phyloP scores from a whole-genome alignment of 2,797 vertebrate genomes.

The Cottoperca gobio region DNA sequence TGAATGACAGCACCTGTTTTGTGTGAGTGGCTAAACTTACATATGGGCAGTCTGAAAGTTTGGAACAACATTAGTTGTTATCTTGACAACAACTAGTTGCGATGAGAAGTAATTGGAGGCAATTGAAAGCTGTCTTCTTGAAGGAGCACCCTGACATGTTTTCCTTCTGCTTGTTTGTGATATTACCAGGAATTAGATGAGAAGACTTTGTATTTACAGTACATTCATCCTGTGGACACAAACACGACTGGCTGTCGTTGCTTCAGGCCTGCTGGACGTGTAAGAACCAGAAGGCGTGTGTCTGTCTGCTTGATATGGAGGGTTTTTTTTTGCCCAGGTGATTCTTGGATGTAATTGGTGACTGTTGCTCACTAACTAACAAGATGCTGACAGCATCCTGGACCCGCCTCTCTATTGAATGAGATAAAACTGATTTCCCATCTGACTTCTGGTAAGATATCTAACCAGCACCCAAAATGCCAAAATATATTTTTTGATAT shows the following conservation, averaged over 20 bases:
- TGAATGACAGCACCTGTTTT: conserved; percentile 8
- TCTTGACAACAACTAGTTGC: neutral
- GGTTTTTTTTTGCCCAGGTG: neutral
- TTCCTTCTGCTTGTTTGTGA: neutral
- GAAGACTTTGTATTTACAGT: neutral
- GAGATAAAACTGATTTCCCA: neutral
- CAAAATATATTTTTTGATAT: no score
- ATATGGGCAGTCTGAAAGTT: neutral
- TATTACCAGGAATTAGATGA: neutral
- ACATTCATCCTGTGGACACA: neutral
- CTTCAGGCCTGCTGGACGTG: neutral
- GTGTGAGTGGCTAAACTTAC: neutral
- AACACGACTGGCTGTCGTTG: neutral
- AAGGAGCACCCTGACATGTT: neutral
- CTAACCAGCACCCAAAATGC: no score
- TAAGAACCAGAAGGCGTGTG: neutral
- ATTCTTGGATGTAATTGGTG: neutral
- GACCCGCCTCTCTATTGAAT: neutral
- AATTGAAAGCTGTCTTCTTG: neutral
- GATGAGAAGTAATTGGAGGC: conserved; percentile 1
- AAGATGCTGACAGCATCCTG: conserved; percentile 3
- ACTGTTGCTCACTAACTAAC: neutral
- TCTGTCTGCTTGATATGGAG: neutral
- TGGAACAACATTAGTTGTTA: neutral
- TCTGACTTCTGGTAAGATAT: no score